A percentile compares a stretch with the other conserved stretches of the same genome.
Evolutionary conservation across 1,140 invertebrate genomes (phyloP).

Genomic region (Microvelia longipes): DNA sequence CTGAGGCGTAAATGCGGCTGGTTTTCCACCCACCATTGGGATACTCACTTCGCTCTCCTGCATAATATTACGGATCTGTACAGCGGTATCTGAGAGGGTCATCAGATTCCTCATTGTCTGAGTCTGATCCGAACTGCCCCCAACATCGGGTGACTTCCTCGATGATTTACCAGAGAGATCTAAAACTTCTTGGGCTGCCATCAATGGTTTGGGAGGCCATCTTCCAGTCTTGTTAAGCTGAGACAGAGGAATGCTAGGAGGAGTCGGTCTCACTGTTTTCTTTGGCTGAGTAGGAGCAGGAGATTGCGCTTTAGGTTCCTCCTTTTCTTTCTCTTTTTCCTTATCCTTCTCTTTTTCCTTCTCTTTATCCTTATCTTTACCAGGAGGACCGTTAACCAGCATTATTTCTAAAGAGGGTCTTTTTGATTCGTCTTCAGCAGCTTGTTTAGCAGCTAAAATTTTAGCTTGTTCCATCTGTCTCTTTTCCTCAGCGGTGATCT

Average conservation of each 20-base stretch:
- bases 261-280: conserved; percentile 10
- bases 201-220: neutral
- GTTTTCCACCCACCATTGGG: conserved; percentile 3
- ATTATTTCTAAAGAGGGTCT: conserved; percentile 26
- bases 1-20: neutral
- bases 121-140: conserved; percentile 7
- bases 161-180: conserved; percentile 26
- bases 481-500: conserved; percentile 24
- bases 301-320: neutral
- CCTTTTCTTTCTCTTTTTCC: neutral
- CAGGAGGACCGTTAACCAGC: conserved; percentile 21
- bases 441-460: conserved; percentile 13
- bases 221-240: conserved; percentile 2
- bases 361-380: neutral
- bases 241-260: conserved; percentile 10
- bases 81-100: conserved; percentile 23
- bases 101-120: conserved; percentile 22
- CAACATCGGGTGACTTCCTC: conserved; percentile 15
- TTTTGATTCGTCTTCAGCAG: conserved; percentile 16
- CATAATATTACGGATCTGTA: conserved; percentile 20
- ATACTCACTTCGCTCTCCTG: conserved; percentile 7
- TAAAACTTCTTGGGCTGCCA: conserved; percentile 17
- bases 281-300: neutral
- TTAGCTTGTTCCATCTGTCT: conserved; percentile 23
- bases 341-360: conserved; percentile 2